Conservation (phyloP, 2,888 invertebrate genomes). For the Anarsia innoxiella region DNA sequence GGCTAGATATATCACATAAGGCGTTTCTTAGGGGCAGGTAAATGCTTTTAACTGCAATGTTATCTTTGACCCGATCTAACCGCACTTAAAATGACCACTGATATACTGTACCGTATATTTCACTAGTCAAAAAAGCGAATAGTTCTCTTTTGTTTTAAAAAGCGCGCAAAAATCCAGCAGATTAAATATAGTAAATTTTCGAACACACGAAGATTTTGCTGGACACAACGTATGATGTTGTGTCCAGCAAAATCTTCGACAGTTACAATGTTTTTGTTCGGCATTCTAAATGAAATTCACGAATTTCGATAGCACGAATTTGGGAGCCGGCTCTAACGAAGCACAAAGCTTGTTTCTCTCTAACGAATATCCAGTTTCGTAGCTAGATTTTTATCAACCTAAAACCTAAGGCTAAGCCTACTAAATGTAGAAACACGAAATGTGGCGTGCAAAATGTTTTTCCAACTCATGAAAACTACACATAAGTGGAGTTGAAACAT, state of each 20-base stretch:
- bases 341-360: slow-evolving; percentile 38
- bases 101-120: neutral
- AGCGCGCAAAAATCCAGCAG: too few relatives aligned
- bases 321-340: slow-evolving; percentile 48
- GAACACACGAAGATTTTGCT: neutral
- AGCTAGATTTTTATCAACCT: slow-evolving; percentile 30
- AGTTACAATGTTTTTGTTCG: slow-evolving; percentile 17
- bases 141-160: too few relatives aligned
- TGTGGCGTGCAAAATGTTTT: slow-evolving; percentile 17
- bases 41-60: slow-evolving; percentile 6
- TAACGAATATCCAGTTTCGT: slow-evolving; percentile 24
- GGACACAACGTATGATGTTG: too few relatives aligned
- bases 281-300: slow-evolving; percentile 36
- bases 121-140: too few relatives aligned
- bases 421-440: slow-evolving; percentile 20
- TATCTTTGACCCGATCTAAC: slow-evolving; percentile 7
- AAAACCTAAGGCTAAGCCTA: slow-evolving; percentile 12
- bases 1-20: too few relatives aligned
- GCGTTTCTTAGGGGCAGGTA: too few relatives aligned
- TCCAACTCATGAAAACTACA: too few relatives aligned
- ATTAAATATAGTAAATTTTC: too few relatives aligned
- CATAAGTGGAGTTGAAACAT: too few relatives aligned
- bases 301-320: slow-evolving; percentile 45
- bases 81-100: slow-evolving; percentile 4
- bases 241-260: slow-evolving; percentile 8